phyloP scores from a whole-genome alignment of 1,140 invertebrate species.

The Drosophila bipectinata region DNA sequence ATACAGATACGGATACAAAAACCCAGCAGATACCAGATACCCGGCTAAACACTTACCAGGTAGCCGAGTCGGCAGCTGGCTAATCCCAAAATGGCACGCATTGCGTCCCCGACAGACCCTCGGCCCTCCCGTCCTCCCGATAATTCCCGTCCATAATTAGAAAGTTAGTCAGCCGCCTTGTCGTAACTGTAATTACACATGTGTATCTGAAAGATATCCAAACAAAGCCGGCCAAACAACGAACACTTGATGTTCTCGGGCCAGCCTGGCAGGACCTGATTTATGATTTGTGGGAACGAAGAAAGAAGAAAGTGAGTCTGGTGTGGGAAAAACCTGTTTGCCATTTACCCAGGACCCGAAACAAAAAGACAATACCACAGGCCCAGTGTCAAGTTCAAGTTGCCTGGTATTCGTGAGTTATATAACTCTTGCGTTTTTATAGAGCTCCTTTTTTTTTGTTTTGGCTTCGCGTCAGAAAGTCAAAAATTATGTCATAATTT shows the following conservation, averaged over 20 bases:
- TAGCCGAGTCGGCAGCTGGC: conserved; percentile 40
- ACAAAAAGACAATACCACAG: conserved; percentile 24
- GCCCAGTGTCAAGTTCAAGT: conserved; percentile 43
- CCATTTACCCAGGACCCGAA: conserved; percentile 9
- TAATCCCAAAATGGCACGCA: conserved; percentile 70
- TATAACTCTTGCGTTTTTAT: conserved; percentile 17
- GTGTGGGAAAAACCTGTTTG: conserved; percentile 35
- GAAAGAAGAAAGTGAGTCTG: conserved; percentile 33
- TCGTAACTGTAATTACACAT: conserved; percentile 53
- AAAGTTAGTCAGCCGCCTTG: conserved; percentile 60
- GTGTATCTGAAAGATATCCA: conserved; percentile 43
- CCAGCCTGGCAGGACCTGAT: conserved; percentile 37
- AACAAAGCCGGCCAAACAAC: conserved; percentile 30
- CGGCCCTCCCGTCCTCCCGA: conserved; percentile 5
- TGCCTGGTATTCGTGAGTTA: conserved; percentile 21
- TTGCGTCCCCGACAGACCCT: conserved; percentile 33
- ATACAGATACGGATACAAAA: conserved; percentile 4
- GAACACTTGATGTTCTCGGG: conserved; percentile 31
- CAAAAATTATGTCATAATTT: conserved; percentile 64
- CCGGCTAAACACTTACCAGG: conserved; percentile 13
- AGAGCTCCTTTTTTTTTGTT: background rate
- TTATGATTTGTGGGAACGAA: conserved; percentile 24
- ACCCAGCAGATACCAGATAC: conserved; percentile 19
- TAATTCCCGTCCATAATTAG: conserved; percentile 53
- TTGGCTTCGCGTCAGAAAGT: conserved; percentile 23